These are phyloP conservation scores for Sclerurus mexicanus DNA, from an alignment of 2,113 vertebrate genomes.

Conservation along the genomic window DNA sequence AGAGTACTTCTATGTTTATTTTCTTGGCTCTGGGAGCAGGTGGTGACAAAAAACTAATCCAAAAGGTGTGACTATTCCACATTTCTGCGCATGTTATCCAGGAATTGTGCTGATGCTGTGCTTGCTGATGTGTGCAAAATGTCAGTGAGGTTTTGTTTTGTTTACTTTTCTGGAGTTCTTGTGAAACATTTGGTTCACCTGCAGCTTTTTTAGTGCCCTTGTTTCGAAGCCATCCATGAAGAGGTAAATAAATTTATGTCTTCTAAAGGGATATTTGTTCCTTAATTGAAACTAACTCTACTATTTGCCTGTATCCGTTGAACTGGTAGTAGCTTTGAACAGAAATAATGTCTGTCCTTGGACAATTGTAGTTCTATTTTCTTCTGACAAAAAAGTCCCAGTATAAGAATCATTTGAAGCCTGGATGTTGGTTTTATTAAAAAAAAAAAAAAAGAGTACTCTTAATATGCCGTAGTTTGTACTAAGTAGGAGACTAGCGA, in stretches of 20 bases:
- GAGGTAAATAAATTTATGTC: not conserved
- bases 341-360: not conserved
- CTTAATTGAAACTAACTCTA: not conserved
- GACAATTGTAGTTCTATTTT: not conserved
- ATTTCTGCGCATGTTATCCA: not conserved
- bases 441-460: not conserved
- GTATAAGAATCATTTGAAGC: not conserved
- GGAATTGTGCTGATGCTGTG: not conserved
- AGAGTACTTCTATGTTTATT: fast-evolving
- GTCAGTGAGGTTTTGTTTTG: not conserved
- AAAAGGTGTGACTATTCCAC: not conserved
- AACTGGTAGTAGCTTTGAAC: not conserved
- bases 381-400: not conserved
- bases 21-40: not conserved
- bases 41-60: not conserved
- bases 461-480: not conserved
- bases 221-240: not conserved
- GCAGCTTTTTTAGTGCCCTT: not conserved
- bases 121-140: not conserved
- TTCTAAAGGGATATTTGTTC: not conserved
- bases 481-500: not conserved
- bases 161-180: not conserved
- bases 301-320: not conserved
- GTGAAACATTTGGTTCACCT: not conserved
- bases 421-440: not conserved